A percentile compares a stretch with the other conserved stretches of the same genome.
Conservation (phyloP, 2,888 invertebrate genomes). For the Coenonympha glycerion region DNA sequence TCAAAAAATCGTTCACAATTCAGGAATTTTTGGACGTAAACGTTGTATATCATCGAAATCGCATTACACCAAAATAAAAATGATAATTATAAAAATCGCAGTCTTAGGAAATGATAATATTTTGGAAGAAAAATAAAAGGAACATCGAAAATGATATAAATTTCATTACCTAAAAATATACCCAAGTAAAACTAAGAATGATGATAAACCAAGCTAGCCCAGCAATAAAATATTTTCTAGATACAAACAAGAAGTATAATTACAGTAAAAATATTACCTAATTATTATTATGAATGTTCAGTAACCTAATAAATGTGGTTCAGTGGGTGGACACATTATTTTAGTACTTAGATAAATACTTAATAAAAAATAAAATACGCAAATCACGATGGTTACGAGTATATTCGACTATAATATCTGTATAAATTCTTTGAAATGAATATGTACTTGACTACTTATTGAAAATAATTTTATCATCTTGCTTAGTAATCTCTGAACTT, state of each 20-base stretch:
- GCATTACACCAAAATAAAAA: too few species aligned
- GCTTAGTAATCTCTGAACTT: slow-evolving; percentile 25
- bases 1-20: too few species aligned
- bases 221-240: background rate
- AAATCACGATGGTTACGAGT: background rate
- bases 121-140: too few species aligned
- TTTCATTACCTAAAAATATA: too few species aligned
- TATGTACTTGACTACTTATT: background rate
- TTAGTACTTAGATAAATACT: background rate
- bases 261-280: background rate
- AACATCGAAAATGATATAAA: too few species aligned
- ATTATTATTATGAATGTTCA: background rate
- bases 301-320: background rate
- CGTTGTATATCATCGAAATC: too few species aligned
- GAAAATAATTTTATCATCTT: slow-evolving; percentile 12
- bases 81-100: too few species aligned
- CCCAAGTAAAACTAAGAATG: too few species aligned
- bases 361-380: background rate
- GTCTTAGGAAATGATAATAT: too few species aligned
- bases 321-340: background rate
- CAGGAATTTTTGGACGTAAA: too few species aligned
- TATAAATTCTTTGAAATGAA: background rate
- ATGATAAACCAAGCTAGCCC: background rate
- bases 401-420: background rate
- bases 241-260: background rate